Evolutionary conservation across 2,888 invertebrate genomes (phyloP).

Genomic region (Andrena bucephala): DNA sequence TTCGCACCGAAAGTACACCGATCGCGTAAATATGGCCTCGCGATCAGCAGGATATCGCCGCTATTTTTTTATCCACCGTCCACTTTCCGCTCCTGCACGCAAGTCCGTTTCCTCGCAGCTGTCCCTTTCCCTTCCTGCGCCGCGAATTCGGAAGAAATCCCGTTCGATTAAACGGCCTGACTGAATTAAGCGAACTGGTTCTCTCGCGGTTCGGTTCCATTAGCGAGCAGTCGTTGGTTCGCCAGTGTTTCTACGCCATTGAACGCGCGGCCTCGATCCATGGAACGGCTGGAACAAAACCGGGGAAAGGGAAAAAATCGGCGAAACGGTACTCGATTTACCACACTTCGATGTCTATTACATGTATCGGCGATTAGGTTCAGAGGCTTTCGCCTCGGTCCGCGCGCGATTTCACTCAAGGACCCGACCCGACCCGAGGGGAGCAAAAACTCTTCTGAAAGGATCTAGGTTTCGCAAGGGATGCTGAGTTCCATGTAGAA

Average conservation of each 20-base stretch:
- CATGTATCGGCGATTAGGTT: neutral
- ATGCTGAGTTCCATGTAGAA: neutral
- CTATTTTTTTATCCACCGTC: neutral
- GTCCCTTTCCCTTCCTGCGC: neutral
- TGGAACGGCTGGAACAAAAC: constrained; percentile 21
- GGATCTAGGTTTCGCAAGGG: neutral
- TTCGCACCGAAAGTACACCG: constrained; percentile 56
- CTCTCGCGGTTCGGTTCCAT: constrained; percentile 4
- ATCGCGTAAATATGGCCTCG: constrained; percentile 57
- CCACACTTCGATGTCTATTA: neutral
- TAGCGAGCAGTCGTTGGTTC: constrained; percentile 29
- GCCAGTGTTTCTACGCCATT: constrained; percentile 27
- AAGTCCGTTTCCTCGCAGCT: neutral
- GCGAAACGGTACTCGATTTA: constrained; percentile 23
- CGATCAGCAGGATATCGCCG: constrained; percentile 48
- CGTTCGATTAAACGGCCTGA: constrained; percentile 2
- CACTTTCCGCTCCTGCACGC: no score
- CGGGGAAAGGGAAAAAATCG: constrained; percentile 9
- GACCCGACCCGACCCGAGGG: neutral
- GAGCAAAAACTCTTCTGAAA: neutral
- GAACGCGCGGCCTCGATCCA: constrained; percentile 38
- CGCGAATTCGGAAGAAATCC: constrained; percentile 7
- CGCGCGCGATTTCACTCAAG: constrained; percentile 4
- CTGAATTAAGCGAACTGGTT: constrained; percentile 25
- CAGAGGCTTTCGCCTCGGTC: constrained; percentile 15